A percentile compares a stretch with the other conserved stretches of the same genome.
phyloP scores from a whole-genome alignment of 2,797 vertebrate species.

The Platalea minor region DNA sequence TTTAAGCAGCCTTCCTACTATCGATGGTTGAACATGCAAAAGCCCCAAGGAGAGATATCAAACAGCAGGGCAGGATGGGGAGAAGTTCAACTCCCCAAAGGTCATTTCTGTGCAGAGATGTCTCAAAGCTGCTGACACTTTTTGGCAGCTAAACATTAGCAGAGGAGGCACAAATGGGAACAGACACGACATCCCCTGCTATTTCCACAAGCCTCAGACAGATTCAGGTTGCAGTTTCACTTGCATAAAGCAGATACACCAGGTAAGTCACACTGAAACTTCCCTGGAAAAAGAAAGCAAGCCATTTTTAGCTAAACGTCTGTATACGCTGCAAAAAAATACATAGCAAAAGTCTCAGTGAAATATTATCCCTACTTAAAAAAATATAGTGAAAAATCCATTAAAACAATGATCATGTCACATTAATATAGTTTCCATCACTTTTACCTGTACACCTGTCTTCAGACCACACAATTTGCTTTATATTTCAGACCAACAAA shows the following conservation, averaged over 20 bases:
- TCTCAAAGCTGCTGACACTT: not conserved
- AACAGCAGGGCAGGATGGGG: not conserved
- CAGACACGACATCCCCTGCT: not conserved
- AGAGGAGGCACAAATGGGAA: not conserved
- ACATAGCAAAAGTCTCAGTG: not conserved
- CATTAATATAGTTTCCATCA: not conserved
- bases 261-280: not conserved
- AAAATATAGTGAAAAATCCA: rapidly evolving
- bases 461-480: not conserved
- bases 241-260: not conserved
- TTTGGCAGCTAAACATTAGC: not conserved
- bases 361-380: not conserved
- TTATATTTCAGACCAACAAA: not conserved
- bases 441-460: not conserved
- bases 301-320: rapidly evolving
- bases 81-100: not conserved
- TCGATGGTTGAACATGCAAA: not conserved
- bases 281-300: not conserved
- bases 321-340: rapidly evolving
- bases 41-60: not conserved
- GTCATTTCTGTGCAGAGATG: not conserved
- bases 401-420: rapidly evolving
- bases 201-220: not conserved
- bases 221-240: not conserved
- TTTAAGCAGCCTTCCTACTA: not conserved